A percentile compares a stretch with the other conserved stretches of the same genome.
Evolutionary conservation across 2,797 vertebrate genomes (phyloP).

Genomic region (Clarias pachynema): DNA sequence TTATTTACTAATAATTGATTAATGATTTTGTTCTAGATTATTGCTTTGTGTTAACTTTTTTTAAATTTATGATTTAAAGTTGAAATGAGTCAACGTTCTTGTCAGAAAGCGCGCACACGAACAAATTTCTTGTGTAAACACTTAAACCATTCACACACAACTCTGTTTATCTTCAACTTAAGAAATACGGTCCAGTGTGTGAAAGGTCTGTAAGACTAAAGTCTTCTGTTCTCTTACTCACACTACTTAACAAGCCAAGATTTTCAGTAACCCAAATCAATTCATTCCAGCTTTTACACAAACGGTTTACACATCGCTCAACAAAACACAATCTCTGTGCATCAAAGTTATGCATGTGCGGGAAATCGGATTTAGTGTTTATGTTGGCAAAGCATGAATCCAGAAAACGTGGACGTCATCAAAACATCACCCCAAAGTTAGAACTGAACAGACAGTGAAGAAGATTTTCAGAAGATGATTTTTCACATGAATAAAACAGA

Average conservation of each 20-base stretch:
- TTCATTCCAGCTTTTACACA: background rate
- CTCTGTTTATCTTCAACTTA: background rate
- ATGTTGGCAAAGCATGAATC: background rate
- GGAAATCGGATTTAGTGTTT: background rate
- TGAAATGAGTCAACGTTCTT: too few species aligned
- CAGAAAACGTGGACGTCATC: background rate
- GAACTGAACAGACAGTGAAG: background rate
- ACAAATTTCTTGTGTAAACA: background rate
- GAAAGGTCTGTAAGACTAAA: background rate
- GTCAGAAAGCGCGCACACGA: too few species aligned
- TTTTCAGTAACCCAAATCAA: background rate
- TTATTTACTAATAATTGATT: background rate
- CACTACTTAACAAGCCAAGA: background rate
- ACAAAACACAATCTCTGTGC: background rate
- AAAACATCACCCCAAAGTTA: background rate
- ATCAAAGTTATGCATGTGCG: background rate
- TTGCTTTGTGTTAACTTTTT: background rate
- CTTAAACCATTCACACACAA: background rate
- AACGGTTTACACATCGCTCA: background rate
- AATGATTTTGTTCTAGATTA: background rate
- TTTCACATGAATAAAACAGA: background rate
- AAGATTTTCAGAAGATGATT: too few species aligned
- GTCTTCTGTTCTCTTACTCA: background rate
- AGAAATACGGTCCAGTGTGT: background rate
- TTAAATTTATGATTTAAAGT: background rate